phyloP scores from a whole-genome alignment of 2,113 vertebrate genomes.

The Poeciliopsis retropinna region DNA sequence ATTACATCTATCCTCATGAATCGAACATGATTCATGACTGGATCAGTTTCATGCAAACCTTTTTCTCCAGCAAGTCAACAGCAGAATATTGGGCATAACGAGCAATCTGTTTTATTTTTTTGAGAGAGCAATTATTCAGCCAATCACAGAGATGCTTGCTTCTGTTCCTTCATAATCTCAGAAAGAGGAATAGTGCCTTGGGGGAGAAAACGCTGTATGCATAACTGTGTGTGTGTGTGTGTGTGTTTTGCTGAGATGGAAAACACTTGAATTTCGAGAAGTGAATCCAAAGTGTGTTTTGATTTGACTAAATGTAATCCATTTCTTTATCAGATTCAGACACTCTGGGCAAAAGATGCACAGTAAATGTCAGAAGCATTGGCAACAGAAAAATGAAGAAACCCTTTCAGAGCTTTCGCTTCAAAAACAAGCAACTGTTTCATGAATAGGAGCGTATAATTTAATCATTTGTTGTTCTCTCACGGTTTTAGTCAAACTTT shows the following conservation, averaged over 20 bases:
- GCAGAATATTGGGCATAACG: not conserved
- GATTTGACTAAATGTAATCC: slow-evolving; percentile 25
- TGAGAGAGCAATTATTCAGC: not conserved
- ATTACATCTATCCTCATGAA: not conserved
- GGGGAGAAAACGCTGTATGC: not conserved
- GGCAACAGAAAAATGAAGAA: not conserved
- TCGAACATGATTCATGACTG: not conserved
- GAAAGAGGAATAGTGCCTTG: not conserved
- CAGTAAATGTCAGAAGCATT: not conserved
- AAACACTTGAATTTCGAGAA: not conserved
- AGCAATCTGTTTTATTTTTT: not conserved
- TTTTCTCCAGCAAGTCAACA: not conserved
- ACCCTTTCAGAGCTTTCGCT: not conserved
- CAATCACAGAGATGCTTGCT: not conserved
- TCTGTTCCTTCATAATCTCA: not conserved
- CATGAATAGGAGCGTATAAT: too few relatives aligned
- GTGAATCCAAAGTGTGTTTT: slow-evolving; percentile 16
- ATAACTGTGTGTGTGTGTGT: slow-evolving; percentile 1
- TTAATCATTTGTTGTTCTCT: too few relatives aligned
- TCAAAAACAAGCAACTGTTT: not conserved
- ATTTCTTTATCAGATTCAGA: slow-evolving; percentile 14
- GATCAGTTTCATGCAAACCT: not conserved
- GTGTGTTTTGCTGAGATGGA: slow-evolving; percentile 3
- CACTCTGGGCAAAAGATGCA: slow-evolving; percentile 5
- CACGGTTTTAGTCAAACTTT: too few relatives aligned